Conservation (phyloP, 2,888 invertebrate genomes). For the Agrochola circellaris region DNA sequence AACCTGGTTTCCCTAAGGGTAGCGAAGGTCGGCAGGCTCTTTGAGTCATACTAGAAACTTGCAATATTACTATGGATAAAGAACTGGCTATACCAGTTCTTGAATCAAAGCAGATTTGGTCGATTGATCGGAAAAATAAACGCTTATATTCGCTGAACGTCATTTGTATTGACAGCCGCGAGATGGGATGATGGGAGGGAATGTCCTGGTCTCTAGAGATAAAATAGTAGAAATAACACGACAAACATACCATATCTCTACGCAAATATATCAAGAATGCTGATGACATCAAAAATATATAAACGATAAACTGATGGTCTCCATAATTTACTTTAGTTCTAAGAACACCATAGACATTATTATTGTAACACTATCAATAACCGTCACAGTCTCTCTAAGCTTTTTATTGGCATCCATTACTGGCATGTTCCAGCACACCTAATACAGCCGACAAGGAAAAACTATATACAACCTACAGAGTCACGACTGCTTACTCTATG, state of each 20-base stretch:
- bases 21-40: constrained; percentile 11
- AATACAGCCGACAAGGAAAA: constrained; percentile 42
- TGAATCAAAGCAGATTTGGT: constrained; percentile 31
- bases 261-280: not conserved
- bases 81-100: constrained; percentile 19
- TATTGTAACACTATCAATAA: constrained; percentile 25
- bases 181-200: not conserved
- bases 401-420: constrained; percentile 39
- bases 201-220: not conserved
- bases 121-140: constrained; percentile 26
- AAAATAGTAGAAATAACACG: not conserved
- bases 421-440: constrained; percentile 30
- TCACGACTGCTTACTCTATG: constrained; percentile 54
- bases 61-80: constrained; percentile 23
- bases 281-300: constrained; percentile 3
- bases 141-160: not conserved
- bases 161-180: not conserved
- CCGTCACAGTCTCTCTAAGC: constrained; percentile 7
- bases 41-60: constrained; percentile 18
- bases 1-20: constrained; percentile 33
- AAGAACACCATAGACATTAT: constrained; percentile 20
- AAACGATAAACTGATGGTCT: not conserved
- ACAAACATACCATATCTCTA: not conserved
- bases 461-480: constrained; percentile 34
- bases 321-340: constrained; percentile 15